These are phyloP conservation scores for Psettodes erumei DNA, from an alignment of 2,113 vertebrate genomes.

Conservation along the genomic window DNA sequence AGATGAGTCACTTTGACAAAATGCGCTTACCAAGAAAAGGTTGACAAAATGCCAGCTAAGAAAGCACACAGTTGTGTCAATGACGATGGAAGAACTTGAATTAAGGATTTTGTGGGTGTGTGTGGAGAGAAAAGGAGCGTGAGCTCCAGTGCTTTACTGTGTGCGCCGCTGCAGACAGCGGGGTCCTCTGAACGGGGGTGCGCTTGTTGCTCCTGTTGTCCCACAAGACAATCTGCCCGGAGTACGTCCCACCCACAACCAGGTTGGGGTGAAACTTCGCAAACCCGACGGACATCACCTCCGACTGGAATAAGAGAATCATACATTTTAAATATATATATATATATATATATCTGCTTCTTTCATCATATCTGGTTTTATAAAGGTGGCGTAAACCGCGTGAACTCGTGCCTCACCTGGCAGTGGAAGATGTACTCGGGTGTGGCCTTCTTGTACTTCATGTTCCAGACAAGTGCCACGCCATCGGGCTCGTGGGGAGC, in stretches of 20 bases:
- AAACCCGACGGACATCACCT: constrained; percentile 98
- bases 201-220: constrained; percentile 99
- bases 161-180: constrained; percentile 95
- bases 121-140: not conserved
- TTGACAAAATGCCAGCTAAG: not conserved
- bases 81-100: not conserved
- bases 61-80: not conserved
- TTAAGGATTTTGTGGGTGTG: not conserved
- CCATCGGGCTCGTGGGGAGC: constrained; percentile 96
- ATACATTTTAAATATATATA: not conserved
- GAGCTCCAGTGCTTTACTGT: constrained; percentile 83
- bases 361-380: not conserved
- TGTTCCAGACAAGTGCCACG: constrained; percentile 97
- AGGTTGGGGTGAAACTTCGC: constrained; percentile 98
- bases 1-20: not conserved
- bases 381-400: not conserved
- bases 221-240: constrained; percentile 98
- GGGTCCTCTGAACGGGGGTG: constrained; percentile 97
- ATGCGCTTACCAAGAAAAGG: not conserved
- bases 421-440: constrained; percentile 99
- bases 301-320: constrained; percentile 83
- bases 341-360: not conserved
- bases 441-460: constrained; percentile 98
- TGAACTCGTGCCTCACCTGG: constrained; percentile 83
- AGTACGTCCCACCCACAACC: constrained; percentile 97